A percentile compares a stretch with the other conserved stretches of the same genome.
Conservation (phyloP, 2,797 vertebrate genomes). For the Rhabdophis nuchalis region DNA sequence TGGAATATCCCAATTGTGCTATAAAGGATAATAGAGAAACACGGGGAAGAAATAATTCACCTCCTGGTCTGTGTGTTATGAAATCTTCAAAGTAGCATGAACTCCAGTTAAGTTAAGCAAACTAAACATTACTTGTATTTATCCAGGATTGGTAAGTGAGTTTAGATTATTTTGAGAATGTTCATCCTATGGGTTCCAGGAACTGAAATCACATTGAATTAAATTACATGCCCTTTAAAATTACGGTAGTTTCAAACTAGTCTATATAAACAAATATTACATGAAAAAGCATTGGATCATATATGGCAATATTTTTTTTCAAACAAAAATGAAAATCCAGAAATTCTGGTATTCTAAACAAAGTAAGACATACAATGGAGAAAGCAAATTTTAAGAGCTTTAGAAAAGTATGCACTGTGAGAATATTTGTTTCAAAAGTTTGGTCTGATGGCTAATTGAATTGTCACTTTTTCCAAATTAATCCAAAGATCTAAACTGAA, state of each 20-base stretch:
- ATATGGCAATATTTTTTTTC: background rate
- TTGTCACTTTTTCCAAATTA: background rate
- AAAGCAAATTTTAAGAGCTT: background rate
- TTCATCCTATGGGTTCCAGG: background rate
- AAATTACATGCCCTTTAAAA: background rate
- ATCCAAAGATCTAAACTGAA: background rate
- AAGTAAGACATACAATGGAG: background rate
- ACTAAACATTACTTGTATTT: background rate
- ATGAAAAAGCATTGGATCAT: background rate
- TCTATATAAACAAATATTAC: background rate
- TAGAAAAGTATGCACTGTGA: background rate
- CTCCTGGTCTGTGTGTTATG: background rate
- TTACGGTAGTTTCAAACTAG: background rate
- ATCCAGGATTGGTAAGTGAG: background rate
- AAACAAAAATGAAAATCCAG: background rate
- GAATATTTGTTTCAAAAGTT: background rate
- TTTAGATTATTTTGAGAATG: background rate
- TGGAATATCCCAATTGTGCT: background rate
- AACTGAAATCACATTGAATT: background rate
- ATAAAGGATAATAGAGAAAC: background rate
- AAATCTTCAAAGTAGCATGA: background rate
- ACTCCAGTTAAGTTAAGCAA: background rate
- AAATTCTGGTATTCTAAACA: background rate
- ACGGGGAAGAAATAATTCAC: background rate
- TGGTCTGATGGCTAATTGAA: background rate